Evolutionary conservation across 2,113 vertebrate species (phyloP).

Genomic region (Caloenas nicobarica): DNA sequence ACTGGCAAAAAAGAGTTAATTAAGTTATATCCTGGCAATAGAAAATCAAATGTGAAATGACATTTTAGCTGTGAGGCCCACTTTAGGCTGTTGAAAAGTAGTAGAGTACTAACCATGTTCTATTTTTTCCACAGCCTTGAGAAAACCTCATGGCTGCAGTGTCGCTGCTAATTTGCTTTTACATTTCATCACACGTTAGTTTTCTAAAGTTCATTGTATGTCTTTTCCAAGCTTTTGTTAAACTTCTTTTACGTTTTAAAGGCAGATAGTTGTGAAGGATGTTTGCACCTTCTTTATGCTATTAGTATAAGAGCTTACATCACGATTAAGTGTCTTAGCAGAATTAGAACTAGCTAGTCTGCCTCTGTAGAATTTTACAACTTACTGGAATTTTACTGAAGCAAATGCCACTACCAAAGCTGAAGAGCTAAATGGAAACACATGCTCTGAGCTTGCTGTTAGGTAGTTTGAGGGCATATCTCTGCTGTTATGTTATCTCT

Average conservation of each 20-base stretch:
- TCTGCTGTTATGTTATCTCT: slow-evolving; percentile 42
- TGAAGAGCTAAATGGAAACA: slow-evolving; percentile 62
- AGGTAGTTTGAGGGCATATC: slow-evolving; percentile 52
- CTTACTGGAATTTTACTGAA: slow-evolving; percentile 32
- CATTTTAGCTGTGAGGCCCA: slow-evolving; percentile 53
- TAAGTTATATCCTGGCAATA: slow-evolving; percentile 11
- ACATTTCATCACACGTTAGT: slow-evolving; percentile 28
- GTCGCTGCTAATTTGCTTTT: slow-evolving; percentile 62
- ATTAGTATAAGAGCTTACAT: slow-evolving; percentile 3
- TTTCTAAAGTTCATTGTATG: not conserved
- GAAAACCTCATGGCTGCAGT: slow-evolving; percentile 43
- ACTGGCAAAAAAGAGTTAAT: slow-evolving; percentile 35
- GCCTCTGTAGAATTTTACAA: slow-evolving; percentile 34
- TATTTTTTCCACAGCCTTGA: slow-evolving; percentile 62
- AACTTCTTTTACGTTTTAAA: not conserved
- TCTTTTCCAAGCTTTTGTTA: slow-evolving; percentile 7
- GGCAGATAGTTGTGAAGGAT: not conserved
- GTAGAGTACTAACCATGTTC: slow-evolving; percentile 44
- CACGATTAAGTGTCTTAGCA: slow-evolving; percentile 9
- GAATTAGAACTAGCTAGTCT: slow-evolving; percentile 53
- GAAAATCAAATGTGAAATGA: slow-evolving; percentile 50
- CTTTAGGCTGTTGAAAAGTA: slow-evolving; percentile 59
- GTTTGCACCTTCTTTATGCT: slow-evolving; percentile 3
- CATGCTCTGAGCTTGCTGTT: slow-evolving; percentile 57
- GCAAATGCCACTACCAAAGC: slow-evolving; percentile 42